Conservation (phyloP, 2,113 vertebrate species). For the Ovibos moschatus region DNA sequence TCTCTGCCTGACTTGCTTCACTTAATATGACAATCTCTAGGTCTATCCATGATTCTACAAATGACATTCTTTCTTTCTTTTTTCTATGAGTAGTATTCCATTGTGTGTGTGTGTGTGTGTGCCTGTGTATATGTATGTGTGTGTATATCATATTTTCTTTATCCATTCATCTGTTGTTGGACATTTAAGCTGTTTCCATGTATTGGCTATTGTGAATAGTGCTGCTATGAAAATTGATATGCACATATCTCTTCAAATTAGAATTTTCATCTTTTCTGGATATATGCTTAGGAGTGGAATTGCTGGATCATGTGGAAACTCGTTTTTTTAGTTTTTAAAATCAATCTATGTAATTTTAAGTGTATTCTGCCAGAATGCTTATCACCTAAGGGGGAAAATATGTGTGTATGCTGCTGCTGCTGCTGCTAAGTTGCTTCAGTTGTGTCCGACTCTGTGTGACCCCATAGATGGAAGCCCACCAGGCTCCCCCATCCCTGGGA, state of each 20-base stretch:
- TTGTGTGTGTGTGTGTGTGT: not conserved
- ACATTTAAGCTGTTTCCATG: not conserved
- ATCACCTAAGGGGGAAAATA: not conserved
- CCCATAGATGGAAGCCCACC: no score
- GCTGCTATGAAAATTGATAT: not conserved
- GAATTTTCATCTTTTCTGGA: not conserved
- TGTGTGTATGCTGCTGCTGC: not conserved
- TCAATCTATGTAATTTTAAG: conserved; percentile 20
- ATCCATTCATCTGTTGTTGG: not conserved
- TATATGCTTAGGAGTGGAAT: not conserved
- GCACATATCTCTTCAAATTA: not conserved
- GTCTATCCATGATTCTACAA: not conserved
- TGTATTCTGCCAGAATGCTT: not conserved
- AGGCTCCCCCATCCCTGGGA: no score
- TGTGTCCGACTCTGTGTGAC: no score
- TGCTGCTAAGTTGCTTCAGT: no score
- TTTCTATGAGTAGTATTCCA: not conserved
- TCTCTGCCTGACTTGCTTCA: not conserved
- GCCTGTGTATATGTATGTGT: not conserved
- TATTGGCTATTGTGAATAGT: not conserved
- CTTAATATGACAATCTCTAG: not conserved
- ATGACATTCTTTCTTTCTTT: not conserved
- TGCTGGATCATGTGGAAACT: not conserved
- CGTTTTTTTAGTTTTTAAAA: not conserved
- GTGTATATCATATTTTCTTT: not conserved